Evolutionary conservation across 2,797 vertebrate species (phyloP), one percentile per base, ranked within the genome.

Genomic region (Rhynchotus rufescens): DNA sequence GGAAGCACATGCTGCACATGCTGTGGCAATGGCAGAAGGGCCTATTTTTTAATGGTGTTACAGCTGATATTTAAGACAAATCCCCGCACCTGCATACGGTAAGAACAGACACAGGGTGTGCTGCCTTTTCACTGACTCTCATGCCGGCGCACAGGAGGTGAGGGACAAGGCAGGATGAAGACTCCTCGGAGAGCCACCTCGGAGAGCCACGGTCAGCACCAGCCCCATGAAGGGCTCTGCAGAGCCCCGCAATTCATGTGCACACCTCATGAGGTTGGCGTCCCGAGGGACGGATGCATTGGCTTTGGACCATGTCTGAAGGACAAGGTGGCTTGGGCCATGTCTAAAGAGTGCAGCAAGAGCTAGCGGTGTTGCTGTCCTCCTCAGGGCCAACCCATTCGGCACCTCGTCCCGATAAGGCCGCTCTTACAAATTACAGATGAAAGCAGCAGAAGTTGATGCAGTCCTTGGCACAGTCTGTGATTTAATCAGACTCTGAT

Each of bases 401-500:
- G 47, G 44, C 52, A 49, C 15, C 23, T 26, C 52, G 32, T 36
- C 54, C 67, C 73, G 69, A 68, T 12, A 34, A 49, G 10, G 59
- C 56, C 40, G 81, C n/a, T 36, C 52, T 78, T 36, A 42, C 19
- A 52, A 34, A 28, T 22, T 23, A 65, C 13, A 30, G 38, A n/a
- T 52, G 65, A 57, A 67, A 81, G 34, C 67, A 91, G 17, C 6
- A 76, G 85, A 66, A 91, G 42, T 32, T 86, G 60, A 67, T 86
- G 36, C 44, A 52, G 68, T 0, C 1, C 49, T 76, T 65, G 65
- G 44, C 64, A 36, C 67, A 65, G 0, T 1, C 65, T 52, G 23
- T 47, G 26, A 21, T 96, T 92, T 93, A 94, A 96, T 94, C 94
- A 95, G 65, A 60, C 40, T 91, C 44, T 90, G 80, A 36, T 82